phyloP scores from a whole-genome alignment of 2,888 invertebrate genomes.

The Adelognathus sp. region DNA sequence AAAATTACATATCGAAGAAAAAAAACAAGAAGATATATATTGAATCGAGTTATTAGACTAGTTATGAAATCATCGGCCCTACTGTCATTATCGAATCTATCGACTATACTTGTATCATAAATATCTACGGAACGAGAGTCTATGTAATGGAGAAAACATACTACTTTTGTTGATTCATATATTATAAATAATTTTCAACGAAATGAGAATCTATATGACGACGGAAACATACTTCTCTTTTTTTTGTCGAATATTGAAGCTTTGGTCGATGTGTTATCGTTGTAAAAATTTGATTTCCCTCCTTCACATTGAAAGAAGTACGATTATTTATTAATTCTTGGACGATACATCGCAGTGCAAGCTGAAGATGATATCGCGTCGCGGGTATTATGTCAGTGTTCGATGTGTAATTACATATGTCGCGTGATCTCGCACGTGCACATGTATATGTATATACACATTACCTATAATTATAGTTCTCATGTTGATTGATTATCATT shows the following conservation, averaged over 20 bases:
- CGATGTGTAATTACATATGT: conserved; percentile 53
- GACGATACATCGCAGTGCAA: conserved; percentile 29
- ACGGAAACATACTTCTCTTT: too few relatives aligned
- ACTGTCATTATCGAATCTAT: conserved; percentile 40
- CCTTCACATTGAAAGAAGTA: not conserved
- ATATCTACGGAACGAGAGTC: conserved; percentile 8
- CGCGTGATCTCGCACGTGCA: conserved; percentile 54
- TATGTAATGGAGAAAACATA: not conserved
- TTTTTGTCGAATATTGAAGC: too few relatives aligned
- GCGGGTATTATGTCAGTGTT: conserved; percentile 44
- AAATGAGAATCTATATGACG: too few relatives aligned
- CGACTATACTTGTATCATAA: conserved; percentile 45
- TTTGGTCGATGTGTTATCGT: too few relatives aligned
- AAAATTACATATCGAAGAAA: conserved; percentile 38
- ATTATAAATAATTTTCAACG: too few relatives aligned
- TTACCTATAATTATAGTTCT: conserved; percentile 44
- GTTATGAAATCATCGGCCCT: conserved; percentile 26
- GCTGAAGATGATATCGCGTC: conserved; percentile 31
- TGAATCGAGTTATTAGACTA: conserved; percentile 36
- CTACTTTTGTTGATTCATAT: not conserved
- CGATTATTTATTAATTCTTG: conserved; percentile 29
- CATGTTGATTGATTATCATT: conserved; percentile 43
- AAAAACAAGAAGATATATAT: not conserved
- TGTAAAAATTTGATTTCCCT: too few relatives aligned
- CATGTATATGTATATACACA: conserved; percentile 55